These are phyloP conservation scores for Chloroclystis v-ata DNA, from an alignment of 2,888 invertebrate species.

Conservation along the genomic window DNA sequence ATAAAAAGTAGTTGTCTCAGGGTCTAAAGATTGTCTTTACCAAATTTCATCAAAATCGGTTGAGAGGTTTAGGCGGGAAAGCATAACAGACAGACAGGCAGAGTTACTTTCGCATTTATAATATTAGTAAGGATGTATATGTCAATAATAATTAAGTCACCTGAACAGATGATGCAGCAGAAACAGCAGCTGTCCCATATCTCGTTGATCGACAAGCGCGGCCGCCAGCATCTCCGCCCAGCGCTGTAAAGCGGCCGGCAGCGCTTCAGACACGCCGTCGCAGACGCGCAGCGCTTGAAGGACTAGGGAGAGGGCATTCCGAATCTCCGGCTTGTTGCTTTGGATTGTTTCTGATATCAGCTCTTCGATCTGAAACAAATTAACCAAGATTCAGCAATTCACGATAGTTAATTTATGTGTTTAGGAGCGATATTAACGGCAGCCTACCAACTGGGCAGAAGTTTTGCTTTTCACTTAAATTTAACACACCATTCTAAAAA, in stretches of 20 bases:
- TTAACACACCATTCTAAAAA: too few species aligned
- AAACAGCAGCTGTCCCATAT: constrained; percentile 54
- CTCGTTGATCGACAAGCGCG: constrained; percentile 47
- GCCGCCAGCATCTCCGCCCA: constrained; percentile 54
- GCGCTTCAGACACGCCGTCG: constrained; percentile 44
- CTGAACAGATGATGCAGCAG: constrained; percentile 61
- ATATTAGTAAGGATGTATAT: too few species aligned
- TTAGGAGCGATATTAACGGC: background rate
- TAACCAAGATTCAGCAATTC: background rate
- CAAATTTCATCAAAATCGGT: too few species aligned
- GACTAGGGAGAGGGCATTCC: constrained; percentile 53
- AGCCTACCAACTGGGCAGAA: too few species aligned
- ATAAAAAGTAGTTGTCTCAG: too few species aligned
- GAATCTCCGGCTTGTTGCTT: constrained; percentile 46
- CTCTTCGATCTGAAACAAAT: constrained; percentile 57
- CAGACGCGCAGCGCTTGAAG: constrained; percentile 53
- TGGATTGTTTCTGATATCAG: constrained; percentile 50
- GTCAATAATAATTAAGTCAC: too few species aligned
- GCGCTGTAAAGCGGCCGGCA: constrained; percentile 53
- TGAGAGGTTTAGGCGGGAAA: too few species aligned
- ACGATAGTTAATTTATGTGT: background rate
- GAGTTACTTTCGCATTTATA: too few species aligned
- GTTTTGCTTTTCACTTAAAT: too few species aligned
- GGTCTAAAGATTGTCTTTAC: too few species aligned
- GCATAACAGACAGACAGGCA: too few species aligned